Evolutionary conservation across 2,888 invertebrate species (phyloP).

Genomic region (Caenorhabditis japonica): DNA sequence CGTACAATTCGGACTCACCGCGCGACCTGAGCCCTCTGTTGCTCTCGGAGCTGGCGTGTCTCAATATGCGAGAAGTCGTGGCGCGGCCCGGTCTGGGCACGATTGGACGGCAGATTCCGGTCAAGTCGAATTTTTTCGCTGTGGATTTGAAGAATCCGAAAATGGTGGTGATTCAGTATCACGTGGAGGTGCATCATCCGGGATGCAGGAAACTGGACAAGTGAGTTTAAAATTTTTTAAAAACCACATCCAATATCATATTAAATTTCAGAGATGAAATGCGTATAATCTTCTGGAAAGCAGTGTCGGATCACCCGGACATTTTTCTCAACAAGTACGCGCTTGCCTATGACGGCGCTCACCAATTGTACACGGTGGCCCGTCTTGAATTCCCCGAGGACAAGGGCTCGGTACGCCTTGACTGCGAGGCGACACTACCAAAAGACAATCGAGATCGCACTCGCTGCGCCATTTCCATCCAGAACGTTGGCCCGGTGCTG

Average conservation of each 20-base stretch:
- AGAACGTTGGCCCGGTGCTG: constrained; percentile 68
- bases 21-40: constrained; percentile 57
- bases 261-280: constrained; percentile 69
- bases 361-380: constrained; percentile 67
- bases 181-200: constrained; percentile 73
- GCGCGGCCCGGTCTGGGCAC: constrained; percentile 66
- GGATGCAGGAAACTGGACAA: constrained; percentile 70
- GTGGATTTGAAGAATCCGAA: constrained; percentile 60
- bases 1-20: constrained; percentile 50
- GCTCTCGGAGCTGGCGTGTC: constrained; percentile 64
- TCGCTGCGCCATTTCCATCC: constrained; percentile 65
- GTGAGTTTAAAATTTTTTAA: constrained; percentile 36
- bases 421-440: constrained; percentile 63
- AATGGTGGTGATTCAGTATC: constrained; percentile 72
- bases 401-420: constrained; percentile 61
- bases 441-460: constrained; percentile 67
- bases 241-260: no score
- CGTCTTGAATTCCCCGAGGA: constrained; percentile 67
- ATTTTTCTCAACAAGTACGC: constrained; percentile 70
- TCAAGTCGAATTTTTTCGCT: constrained; percentile 72
- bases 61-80: constrained; percentile 66
- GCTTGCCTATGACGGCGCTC: constrained; percentile 73
- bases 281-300: constrained; percentile 73
- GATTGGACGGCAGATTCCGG: constrained; percentile 64
- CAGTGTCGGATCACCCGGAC: constrained; percentile 61